Evolutionary conservation across 2,888 invertebrate genomes (phyloP), one percentile per base, ranked within the genome.

Genomic region (Sarcophaga subvicina): DNA sequence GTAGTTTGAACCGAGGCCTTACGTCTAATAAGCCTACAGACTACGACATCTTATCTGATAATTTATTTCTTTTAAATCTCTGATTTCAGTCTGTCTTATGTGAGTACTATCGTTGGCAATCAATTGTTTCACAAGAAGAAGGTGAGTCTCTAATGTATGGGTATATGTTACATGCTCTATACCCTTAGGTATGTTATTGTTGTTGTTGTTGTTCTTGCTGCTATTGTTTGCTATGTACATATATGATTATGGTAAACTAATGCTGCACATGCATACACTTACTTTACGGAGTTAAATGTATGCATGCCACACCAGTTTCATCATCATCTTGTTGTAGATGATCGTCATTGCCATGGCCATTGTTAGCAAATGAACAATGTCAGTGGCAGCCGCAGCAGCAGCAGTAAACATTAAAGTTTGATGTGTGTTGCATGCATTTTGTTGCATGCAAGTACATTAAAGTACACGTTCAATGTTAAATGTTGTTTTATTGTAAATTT

Each of bases 201-300:
- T 47, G 70, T 66, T 69, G 75, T 73, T 78, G 66, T 37, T 10
- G 37, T 37, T 37, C 10, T 37, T 37, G 37, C 10, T 10, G 37
- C 37, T 37, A 37, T 37, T 37, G 37, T 37, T 37, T 37, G 10
- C 37, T 80, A 22, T 22, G 22, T 22, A n/a, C n/a, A n/a, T n/a
- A 22, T 78, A 78, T 84, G 81, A 62, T 79, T 81, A 69, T 87
- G 81, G 79, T 47, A 72, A 87, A 79, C 84, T 81, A 87, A 87
- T 84, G 75, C 27, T 72, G 66, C 64, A 12, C 64, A 64, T 75
- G 60, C 69, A 37, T 72, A 71, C 25, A 75, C 47, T 17, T 49
- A 67, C 27, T 22, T 27, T 63, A n/a, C 63, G 20, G n/a, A 45
- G 3, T 20, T 69, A n/a, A 11, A 66, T 17, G 76, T 20, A 49